These are phyloP conservation scores for Xyrauchen texanus DNA, from an alignment of 2,113 vertebrate genomes.

Conservation along the genomic window DNA sequence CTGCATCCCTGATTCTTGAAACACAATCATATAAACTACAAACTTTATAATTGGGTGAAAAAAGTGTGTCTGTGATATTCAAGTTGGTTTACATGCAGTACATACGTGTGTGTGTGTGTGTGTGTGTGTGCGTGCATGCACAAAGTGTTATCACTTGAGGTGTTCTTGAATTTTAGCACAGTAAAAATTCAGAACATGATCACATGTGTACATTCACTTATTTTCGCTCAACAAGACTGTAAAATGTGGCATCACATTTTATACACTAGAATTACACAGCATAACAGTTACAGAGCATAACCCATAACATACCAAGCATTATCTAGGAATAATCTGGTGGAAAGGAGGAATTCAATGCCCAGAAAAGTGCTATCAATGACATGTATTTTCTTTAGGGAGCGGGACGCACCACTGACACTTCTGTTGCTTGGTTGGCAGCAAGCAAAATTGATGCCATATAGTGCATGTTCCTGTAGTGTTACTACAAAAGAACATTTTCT, in stretches of 20 bases:
- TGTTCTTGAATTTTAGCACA: slow-evolving; percentile 20
- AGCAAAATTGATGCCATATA: neutral
- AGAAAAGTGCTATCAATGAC: slow-evolving; percentile 26
- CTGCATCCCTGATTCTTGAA: slow-evolving; percentile 11
- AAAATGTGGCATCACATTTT: no score
- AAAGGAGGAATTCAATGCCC: neutral
- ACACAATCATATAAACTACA: slow-evolving; percentile 6
- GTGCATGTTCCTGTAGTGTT: neutral
- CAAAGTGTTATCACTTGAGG: neutral
- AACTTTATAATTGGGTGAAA: slow-evolving; percentile 8
- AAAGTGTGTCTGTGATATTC: neutral
- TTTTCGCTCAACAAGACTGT: no score
- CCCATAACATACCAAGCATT: slow-evolving; percentile 1
- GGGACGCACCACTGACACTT: neutral
- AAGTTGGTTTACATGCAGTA: neutral
- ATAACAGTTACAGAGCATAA: slow-evolving; percentile 11
- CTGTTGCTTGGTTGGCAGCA: slow-evolving; percentile 3
- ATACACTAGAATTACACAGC: slow-evolving; percentile 29
- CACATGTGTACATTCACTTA: no score
- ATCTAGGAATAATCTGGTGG: neutral
- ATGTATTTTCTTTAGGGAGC: neutral
- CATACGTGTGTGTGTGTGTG: neutral
- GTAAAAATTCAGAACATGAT: slow-evolving; percentile 3
- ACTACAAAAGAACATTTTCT: slow-evolving; percentile 37
- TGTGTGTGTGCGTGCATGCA: neutral